Conservation (phyloP, 2,888 invertebrate species). For the Gnatocerus cornutus region DNA sequence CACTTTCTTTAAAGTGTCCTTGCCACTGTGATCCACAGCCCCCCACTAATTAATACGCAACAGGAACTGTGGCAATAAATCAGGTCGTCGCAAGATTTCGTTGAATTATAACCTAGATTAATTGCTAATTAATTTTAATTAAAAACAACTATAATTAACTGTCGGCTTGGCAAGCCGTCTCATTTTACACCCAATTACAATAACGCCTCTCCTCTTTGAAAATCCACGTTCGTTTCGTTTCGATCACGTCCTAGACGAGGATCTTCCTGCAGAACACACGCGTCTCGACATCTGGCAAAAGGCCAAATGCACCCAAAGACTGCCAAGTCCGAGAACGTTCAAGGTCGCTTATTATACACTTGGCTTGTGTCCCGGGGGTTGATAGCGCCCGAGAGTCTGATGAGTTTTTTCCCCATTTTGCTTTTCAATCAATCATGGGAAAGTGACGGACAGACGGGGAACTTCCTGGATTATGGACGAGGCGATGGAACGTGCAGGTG, state of each 20-base stretch:
- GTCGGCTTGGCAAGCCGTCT: constrained; percentile 45
- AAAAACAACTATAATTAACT: constrained; percentile 57
- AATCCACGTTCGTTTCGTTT: too few relatives aligned
- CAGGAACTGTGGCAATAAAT: constrained; percentile 38
- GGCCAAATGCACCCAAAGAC: constrained; percentile 42
- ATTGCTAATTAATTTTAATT: constrained; percentile 63
- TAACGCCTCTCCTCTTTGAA: background rate
- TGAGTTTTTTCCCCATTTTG: constrained; percentile 5
- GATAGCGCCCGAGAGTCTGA: constrained; percentile 14
- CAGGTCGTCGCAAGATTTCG: constrained; percentile 39
- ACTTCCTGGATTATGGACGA: constrained; percentile 18
- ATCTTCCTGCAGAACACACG: constrained; percentile 16
- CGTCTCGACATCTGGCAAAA: constrained; percentile 39
- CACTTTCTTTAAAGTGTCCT: too few relatives aligned
- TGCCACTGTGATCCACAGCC: too few relatives aligned
- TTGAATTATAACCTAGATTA: constrained; percentile 53
- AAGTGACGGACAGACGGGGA: background rate
- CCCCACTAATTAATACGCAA: constrained; percentile 30
- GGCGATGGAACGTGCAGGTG: constrained; percentile 26
- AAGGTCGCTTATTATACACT: constrained; percentile 33
- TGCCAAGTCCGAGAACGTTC: constrained; percentile 42
- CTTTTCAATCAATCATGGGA: constrained; percentile 17
- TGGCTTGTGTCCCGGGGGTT: constrained; percentile 19
- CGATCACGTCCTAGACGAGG: constrained; percentile 18
- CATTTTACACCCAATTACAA: constrained; percentile 39